Conservation (phyloP, 2,797 vertebrate genomes). For the Lacerta viridis region DNA sequence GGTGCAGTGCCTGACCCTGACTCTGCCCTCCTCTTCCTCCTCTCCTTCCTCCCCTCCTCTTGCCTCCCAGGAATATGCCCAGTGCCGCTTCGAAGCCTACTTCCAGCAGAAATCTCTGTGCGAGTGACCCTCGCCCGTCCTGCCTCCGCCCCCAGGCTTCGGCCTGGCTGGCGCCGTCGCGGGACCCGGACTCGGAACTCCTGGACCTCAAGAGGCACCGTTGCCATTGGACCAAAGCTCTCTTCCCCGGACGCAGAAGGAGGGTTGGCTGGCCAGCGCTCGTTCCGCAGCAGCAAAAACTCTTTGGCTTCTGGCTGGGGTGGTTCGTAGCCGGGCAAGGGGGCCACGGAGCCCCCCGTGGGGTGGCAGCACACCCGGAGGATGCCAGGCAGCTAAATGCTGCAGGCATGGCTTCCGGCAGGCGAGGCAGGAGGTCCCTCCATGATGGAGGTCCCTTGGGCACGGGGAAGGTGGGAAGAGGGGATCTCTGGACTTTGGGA, state of each 20-base stretch:
- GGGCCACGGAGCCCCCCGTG: too few species aligned
- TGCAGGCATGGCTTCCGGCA: too few species aligned
- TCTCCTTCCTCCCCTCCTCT: slow-evolving; percentile 10
- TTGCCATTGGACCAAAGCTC: slow-evolving; percentile 6
- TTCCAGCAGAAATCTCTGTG: slow-evolving; percentile 89
- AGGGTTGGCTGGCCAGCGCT: slow-evolving; percentile 19
- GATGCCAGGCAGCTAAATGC: too few species aligned
- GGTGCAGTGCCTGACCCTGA: background rate
- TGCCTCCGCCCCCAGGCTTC: background rate
- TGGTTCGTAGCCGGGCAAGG: background rate
- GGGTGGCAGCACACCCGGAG: background rate
- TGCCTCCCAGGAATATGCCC: slow-evolving; percentile 89
- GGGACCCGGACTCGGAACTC: accelerated
- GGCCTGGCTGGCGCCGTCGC: background rate
- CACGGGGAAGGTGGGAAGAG: background rate
- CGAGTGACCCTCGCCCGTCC: slow-evolving; percentile 39
- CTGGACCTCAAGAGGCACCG: background rate
- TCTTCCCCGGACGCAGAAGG: background rate
- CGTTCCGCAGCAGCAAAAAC: too few species aligned
- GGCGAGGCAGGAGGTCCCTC: background rate
- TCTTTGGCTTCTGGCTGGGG: background rate
- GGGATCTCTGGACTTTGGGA: background rate
- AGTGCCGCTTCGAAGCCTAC: slow-evolving; percentile 91
- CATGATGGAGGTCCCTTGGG: background rate
- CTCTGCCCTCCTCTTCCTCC: background rate